A percentile compares a stretch with the other conserved stretches of the same genome.
phyloP scores from a whole-genome alignment of 2,113 vertebrate genomes.

The Bos javanicus region DNA sequence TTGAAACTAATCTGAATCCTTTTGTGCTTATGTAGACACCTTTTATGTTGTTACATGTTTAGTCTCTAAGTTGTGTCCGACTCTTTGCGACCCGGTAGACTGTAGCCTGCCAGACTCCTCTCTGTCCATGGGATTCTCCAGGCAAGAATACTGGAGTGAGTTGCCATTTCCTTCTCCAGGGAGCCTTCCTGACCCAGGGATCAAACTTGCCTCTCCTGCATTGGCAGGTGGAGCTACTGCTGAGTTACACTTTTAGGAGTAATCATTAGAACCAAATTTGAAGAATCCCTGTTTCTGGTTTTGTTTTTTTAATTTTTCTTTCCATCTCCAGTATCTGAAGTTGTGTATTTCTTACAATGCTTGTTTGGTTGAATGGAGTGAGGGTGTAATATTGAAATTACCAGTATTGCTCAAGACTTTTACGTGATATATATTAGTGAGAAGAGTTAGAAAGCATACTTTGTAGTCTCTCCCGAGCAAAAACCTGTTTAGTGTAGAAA shows the following conservation, averaged over 20 bases:
- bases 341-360: background rate
- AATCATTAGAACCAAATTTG: background rate
- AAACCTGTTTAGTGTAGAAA: background rate
- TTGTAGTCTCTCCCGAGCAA: background rate
- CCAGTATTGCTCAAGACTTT: background rate
- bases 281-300: background rate
- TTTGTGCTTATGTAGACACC: background rate
- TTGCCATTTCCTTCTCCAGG: background rate
- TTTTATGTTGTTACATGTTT: background rate
- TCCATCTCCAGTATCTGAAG: background rate
- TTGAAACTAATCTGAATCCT: background rate
- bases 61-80: background rate
- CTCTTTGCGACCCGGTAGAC: background rate
- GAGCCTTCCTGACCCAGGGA: background rate
- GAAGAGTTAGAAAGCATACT: background rate
- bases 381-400: conserved; percentile 30
- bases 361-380: conserved; percentile 50
- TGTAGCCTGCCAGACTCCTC: background rate
- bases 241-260: background rate
- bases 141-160: background rate
- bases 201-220: background rate
- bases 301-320: background rate
- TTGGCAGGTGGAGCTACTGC: background rate
- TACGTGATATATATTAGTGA: background rate
- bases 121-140: background rate